Base-by-base conservation (phyloP, 2,888 invertebrate genomes). In the Tachystola acroxantha region DNA sequence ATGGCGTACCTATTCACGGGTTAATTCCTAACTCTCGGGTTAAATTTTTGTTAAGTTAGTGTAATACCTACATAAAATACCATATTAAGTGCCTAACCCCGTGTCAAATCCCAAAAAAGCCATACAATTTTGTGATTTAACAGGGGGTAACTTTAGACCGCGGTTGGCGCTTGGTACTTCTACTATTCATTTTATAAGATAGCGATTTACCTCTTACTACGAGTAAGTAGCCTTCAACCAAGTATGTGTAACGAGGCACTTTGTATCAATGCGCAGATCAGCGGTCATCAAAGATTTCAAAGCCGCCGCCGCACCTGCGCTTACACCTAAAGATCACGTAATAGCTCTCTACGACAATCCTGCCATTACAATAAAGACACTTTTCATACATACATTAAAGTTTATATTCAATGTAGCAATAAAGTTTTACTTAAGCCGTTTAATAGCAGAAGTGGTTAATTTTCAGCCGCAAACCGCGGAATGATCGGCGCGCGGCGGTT, bases 221-320 rank as follows among this genome's bases (percentile, higher is more conserved):
- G 16, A 7, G 7, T 20, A 7, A 20, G 24, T 9, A 4, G 24
- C n/a, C 16, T 10, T 46, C 46, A 53, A 48, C 46, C 46, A 53
- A 48, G 54, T 52, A 54, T 54, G 49, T 53, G 46, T 71, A 78
- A 76, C 68, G 68, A 79, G 68, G 64, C 66, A 73, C 74, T 78
- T 77, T 77, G 73, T 77, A 73, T 71, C 74, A 73, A 69, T 72
- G 72, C 62, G 57, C 62, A 61, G 69, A 76, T 75, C 70, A 63
- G 53, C 52, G 56, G 56, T 59, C 66, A 62, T 71, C 67, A 61
- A 53, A 24, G 50, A 48, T 61, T 62, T 69, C 77, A 77, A 81
- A 80, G 78, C 57, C 39, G 50, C 76, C 74, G 76, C 73, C 24
- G 72, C 80, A 77, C 70, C 75, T 78, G 72, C n/a, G n/a, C 74